phyloP scores from a whole-genome alignment of 2,888 invertebrate species.

The Thymelicus acteon region DNA sequence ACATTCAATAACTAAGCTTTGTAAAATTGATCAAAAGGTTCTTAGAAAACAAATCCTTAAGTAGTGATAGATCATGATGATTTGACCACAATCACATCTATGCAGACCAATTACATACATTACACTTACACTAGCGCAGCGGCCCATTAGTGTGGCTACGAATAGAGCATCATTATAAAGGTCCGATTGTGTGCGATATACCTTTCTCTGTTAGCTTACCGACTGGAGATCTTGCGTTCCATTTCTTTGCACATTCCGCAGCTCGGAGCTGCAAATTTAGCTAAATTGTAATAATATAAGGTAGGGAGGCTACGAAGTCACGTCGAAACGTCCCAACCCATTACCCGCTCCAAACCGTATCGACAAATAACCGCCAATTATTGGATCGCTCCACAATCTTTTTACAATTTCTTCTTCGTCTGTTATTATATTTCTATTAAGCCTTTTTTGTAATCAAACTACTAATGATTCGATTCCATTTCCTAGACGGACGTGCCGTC shows the following conservation, averaged over 20 bases:
- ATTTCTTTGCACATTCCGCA: slow-evolving; percentile 35
- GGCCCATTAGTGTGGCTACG: neutral
- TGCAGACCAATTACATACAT: slow-evolving; percentile 33
- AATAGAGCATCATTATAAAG: slow-evolving; percentile 15
- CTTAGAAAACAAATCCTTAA: slow-evolving; percentile 31
- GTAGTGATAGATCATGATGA: slow-evolving; percentile 30
- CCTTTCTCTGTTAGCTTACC: slow-evolving; percentile 36
- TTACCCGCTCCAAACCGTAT: slow-evolving; percentile 84
- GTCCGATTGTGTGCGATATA: slow-evolving; percentile 28
- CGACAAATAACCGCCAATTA: slow-evolving; percentile 85
- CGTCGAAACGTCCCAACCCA: slow-evolving; percentile 79
- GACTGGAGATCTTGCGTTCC: slow-evolving; percentile 22
- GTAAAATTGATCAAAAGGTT: slow-evolving; percentile 12
- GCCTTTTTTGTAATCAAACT: slow-evolving; percentile 85
- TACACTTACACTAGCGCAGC: slow-evolving; percentile 6
- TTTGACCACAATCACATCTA: slow-evolving; percentile 32
- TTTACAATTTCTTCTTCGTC: slow-evolving; percentile 84
- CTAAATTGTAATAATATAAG: slow-evolving; percentile 63
- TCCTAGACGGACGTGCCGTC: slow-evolving; percentile 84
- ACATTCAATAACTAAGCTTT: slow-evolving; percentile 1
- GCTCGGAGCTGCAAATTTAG: slow-evolving; percentile 61
- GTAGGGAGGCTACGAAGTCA: slow-evolving; percentile 63
- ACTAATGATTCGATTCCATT: slow-evolving; percentile 85
- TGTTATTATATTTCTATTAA: slow-evolving; percentile 85
- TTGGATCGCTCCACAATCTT: slow-evolving; percentile 84